Conservation (phyloP, 2,888 invertebrate genomes). For the Dynastes tityus region DNA sequence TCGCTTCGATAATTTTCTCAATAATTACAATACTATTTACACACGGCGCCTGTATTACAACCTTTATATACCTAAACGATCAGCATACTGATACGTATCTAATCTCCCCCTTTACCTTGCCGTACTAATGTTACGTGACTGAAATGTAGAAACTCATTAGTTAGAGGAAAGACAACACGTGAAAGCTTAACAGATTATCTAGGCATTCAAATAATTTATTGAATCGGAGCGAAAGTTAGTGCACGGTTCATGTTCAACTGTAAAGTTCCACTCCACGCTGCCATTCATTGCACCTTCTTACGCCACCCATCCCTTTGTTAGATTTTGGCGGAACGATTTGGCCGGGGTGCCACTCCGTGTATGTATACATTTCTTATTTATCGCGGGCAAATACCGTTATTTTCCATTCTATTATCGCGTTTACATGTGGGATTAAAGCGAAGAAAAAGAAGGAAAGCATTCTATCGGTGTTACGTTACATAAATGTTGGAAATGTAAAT, state of each 20-base stretch:
- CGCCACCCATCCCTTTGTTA: background rate
- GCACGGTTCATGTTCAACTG: slow-evolving; percentile 36
- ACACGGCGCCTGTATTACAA: background rate
- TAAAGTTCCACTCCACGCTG: slow-evolving; percentile 28
- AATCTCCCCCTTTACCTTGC: slow-evolving; percentile 48
- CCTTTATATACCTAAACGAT: slow-evolving; percentile 48
- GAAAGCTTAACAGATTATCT: slow-evolving; percentile 48
- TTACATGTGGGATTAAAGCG: slow-evolving; percentile 11
- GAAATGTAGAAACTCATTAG: slow-evolving; percentile 51
- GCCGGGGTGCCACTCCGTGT: background rate
- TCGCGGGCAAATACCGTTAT: slow-evolving; percentile 31
- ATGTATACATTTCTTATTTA: slow-evolving; percentile 32
- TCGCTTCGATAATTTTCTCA: slow-evolving; percentile 28
- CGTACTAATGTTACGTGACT: slow-evolving; percentile 49
- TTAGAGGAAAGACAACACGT: slow-evolving; percentile 49
- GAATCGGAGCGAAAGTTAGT: slow-evolving; percentile 42
- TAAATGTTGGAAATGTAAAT: background rate
- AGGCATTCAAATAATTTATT: slow-evolving; percentile 47
- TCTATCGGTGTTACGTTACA: background rate
- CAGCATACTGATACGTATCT: slow-evolving; percentile 50
- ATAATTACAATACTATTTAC: slow-evolving; percentile 42
- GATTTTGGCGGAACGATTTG: slow-evolving; percentile 19
- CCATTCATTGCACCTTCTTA: slow-evolving; percentile 8
- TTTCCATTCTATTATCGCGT: slow-evolving; percentile 38
- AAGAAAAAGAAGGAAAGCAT: background rate